Percentiles rank a stretch among this genome's conserved stretches.
These are phyloP conservation scores for Pyrgus malvae DNA, from an alignment of 2,888 invertebrate species.

Conservation along the genomic window DNA sequence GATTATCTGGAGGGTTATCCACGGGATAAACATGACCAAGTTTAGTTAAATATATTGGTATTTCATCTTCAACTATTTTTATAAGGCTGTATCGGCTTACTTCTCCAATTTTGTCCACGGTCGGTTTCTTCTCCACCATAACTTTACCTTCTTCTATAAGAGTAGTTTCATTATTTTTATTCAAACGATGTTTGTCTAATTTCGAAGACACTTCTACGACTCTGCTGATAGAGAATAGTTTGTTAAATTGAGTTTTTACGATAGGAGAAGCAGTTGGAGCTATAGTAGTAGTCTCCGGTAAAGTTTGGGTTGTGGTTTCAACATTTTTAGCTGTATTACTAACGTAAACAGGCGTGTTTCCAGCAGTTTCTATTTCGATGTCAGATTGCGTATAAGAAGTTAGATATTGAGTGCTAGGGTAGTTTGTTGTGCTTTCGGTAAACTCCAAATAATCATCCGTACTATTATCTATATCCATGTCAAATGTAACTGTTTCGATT, in stretches of 20 bases:
- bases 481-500: slow-evolving; percentile 51
- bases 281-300: slow-evolving; percentile 50
- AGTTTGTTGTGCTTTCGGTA: slow-evolving; percentile 53
- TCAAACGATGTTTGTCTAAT: slow-evolving; percentile 81
- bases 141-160: slow-evolving; percentile 76
- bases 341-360: slow-evolving; percentile 34
- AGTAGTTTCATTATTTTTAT: slow-evolving; percentile 79
- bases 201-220: slow-evolving; percentile 86
- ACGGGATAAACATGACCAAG: slow-evolving; percentile 74
- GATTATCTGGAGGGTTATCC: slow-evolving; percentile 72
- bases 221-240: slow-evolving; percentile 86
- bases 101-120: slow-evolving; percentile 85
- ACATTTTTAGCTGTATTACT: slow-evolving; percentile 32
- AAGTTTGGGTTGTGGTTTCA: slow-evolving; percentile 34
- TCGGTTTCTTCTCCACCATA: slow-evolving; percentile 82
- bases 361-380: slow-evolving; percentile 33
- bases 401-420: slow-evolving; percentile 53
- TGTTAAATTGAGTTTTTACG: slow-evolving; percentile 78
- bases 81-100: slow-evolving; percentile 86
- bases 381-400: slow-evolving; percentile 45
- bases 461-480: slow-evolving; percentile 60
- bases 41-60: slow-evolving; percentile 75
- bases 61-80: slow-evolving; percentile 84
- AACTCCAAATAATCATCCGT: slow-evolving; percentile 69
- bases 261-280: slow-evolving; percentile 53